A percentile compares a stretch with the other conserved stretches of the same genome.
phyloP scores from a whole-genome alignment of 2,797 vertebrate species.

The Artibeus jamaicensis region DNA sequence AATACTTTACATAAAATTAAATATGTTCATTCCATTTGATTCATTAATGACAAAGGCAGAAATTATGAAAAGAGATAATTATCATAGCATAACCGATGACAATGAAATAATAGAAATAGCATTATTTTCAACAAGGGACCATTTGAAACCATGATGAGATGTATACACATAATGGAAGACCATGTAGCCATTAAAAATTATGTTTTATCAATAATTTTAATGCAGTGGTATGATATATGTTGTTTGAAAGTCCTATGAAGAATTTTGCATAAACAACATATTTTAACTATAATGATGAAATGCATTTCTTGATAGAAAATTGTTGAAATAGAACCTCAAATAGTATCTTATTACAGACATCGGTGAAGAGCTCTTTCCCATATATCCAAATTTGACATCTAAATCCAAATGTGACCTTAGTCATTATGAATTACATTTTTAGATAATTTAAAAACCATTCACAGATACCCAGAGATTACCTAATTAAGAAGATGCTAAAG shows the following conservation, averaged over 20 bases:
- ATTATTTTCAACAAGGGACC: not conserved
- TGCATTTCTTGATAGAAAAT: not conserved
- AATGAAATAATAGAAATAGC: not conserved
- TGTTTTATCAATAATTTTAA: not conserved
- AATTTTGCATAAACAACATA: not conserved
- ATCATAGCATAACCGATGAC: not conserved
- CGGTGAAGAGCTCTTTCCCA: too few species aligned
- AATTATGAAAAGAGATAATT: not conserved
- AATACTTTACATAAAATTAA: not conserved
- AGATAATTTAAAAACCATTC: too few species aligned
- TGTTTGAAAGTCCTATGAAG: not conserved
- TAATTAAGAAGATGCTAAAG: too few species aligned
- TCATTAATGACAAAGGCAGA: not conserved
- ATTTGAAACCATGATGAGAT: not conserved
- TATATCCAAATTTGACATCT: too few species aligned
- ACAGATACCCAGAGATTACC: too few species aligned
- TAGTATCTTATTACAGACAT: too few species aligned
- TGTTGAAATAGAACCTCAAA: not conserved
- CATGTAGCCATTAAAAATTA: not conserved
- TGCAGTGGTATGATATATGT: not conserved
- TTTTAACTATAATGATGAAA: not conserved
- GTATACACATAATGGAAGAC: not conserved
- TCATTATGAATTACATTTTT: too few species aligned
- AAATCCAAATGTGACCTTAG: too few species aligned
- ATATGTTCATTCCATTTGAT: not conserved